Conservation (phyloP, 2,888 invertebrate species). For the Tortricodes alternella region DNA sequence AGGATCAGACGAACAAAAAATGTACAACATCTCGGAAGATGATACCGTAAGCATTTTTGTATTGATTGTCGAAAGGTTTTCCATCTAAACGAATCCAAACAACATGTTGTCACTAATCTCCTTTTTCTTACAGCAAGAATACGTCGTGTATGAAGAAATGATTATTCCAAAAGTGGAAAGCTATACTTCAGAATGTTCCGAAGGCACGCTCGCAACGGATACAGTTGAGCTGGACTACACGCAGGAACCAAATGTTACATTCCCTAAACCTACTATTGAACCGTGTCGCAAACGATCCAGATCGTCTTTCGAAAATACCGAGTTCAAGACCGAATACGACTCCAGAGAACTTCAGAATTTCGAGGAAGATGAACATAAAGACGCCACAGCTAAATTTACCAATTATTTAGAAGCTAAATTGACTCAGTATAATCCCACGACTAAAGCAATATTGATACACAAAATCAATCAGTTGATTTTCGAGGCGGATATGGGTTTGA, state of each 20-base stretch:
- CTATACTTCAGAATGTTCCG: not conserved
- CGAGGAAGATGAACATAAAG: slow-evolving; percentile 10
- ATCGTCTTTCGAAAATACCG: not conserved
- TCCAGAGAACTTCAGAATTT: not conserved
- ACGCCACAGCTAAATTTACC: slow-evolving; percentile 17
- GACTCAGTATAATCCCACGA: slow-evolving; percentile 17
- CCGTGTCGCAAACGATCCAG: slow-evolving; percentile 2
- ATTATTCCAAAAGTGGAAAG: not conserved
- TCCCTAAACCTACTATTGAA: not conserved
- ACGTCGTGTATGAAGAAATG: not conserved
- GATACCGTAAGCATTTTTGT: not conserved
- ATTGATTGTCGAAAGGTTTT: too few relatives aligned
- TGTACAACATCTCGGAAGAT: not conserved
- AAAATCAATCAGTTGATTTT: slow-evolving; percentile 27
- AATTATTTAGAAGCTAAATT: slow-evolving; percentile 20
- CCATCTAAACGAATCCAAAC: too few relatives aligned
- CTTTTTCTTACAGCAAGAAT: not conserved
- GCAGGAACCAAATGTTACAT: not conserved
- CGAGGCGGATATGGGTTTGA: slow-evolving; percentile 18
- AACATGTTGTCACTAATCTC: not conserved
- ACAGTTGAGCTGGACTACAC: not conserved
- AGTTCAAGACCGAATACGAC: not conserved
- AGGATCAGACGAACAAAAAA: not conserved
- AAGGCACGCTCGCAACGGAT: not conserved
- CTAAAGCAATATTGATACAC: slow-evolving; percentile 22